Percentiles rank a stretch among this genome's conserved stretches.
These are phyloP conservation scores for Puffinus mauretanicus DNA, from an alignment of 2,113 vertebrate species.

Conservation along the genomic window DNA sequence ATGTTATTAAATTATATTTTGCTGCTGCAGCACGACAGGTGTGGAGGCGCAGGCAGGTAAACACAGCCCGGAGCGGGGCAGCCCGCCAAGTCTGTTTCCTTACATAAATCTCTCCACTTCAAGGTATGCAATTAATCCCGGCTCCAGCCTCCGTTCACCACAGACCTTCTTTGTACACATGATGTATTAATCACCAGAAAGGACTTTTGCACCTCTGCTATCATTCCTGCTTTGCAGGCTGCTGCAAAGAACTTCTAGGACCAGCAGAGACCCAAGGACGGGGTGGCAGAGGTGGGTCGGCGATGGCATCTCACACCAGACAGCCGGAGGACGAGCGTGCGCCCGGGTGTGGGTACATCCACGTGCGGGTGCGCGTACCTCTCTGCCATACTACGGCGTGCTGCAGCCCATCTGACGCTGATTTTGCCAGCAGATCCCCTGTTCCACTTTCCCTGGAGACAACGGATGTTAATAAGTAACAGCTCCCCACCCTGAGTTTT, in stretches of 20 bases:
- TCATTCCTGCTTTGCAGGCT: neutral
- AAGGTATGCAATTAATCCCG: conserved; percentile 71
- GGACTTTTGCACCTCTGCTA: conserved; percentile 62
- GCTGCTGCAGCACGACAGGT: conserved; percentile 57
- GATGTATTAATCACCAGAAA: conserved; percentile 63
- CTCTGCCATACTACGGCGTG: accelerated
- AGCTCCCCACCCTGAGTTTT: conserved; percentile 13
- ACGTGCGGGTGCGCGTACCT: accelerated
- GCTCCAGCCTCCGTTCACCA: conserved; percentile 61
- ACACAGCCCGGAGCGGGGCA: conserved; percentile 39
- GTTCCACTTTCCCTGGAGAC: neutral
- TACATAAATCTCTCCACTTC: conserved; percentile 71
- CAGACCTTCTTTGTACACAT: conserved; percentile 61
- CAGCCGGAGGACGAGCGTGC: accelerated
- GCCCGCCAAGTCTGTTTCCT: conserved; percentile 62
- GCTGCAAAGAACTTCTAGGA: neutral
- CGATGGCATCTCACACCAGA: neutral
- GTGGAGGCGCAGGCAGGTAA: conserved; percentile 57
- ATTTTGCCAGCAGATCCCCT: neutral
- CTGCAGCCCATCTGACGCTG: neutral
- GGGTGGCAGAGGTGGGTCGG: neutral
- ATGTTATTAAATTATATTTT: conserved; percentile 50
- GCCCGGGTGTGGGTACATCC: accelerated
- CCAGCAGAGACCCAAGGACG: neutral
- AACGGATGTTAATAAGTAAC: neutral